These are phyloP conservation scores for Ridgeia piscesae DNA, from an alignment of 1,140 invertebrate species.

Conservation along the genomic window DNA sequence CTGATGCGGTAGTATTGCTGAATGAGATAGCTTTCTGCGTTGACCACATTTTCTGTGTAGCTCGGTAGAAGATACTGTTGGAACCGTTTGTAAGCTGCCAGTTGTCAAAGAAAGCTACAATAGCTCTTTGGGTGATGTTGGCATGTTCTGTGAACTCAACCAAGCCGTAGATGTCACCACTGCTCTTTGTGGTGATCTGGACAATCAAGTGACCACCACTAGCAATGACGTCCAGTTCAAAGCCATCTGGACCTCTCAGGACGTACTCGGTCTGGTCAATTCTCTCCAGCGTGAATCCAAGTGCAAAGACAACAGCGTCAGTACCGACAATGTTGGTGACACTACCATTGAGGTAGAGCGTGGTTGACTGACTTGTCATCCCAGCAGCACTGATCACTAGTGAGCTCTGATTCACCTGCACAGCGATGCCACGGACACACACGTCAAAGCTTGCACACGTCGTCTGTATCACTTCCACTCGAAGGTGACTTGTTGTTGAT, in stretches of 20 bases:
- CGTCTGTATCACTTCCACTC: background rate
- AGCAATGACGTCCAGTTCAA: background rate
- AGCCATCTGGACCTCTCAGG: background rate
- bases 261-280: background rate
- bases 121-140: background rate
- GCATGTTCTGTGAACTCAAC: background rate
- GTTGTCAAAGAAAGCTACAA: background rate
- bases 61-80: background rate
- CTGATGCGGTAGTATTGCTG: constrained; percentile 3
- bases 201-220: background rate
- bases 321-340: constrained; percentile 8
- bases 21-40: background rate
- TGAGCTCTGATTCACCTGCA: constrained; percentile 7
- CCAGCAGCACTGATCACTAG: constrained; percentile 10
- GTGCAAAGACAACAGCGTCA: background rate
- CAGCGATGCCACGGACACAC: background rate
- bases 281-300: background rate
- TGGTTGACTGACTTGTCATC: background rate
- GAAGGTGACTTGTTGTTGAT: background rate
- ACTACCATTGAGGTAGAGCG: constrained; percentile 1
- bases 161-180: background rate
- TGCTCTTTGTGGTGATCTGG: background rate
- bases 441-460: background rate
- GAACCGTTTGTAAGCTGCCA: background rate
- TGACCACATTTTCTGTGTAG: background rate